Base-by-base conservation (phyloP, 2,113 vertebrate genomes). In the Planiliza haematocheilus region DNA sequence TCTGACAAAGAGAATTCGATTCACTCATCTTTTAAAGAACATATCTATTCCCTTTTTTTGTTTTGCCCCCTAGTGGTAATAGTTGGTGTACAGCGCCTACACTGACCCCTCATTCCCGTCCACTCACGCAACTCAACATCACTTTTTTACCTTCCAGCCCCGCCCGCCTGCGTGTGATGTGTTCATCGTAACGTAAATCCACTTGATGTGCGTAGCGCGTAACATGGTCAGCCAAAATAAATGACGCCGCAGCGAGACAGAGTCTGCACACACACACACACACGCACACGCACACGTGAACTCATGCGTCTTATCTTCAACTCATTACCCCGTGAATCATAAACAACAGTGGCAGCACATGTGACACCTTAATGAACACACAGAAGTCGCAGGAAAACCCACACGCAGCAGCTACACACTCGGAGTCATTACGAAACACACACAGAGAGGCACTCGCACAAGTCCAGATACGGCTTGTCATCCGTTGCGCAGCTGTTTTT, bases 401-500 rank as follows among this genome's bases (percentile, higher is more conserved):
- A 71, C 74, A 46, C 74, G 30, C 7, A 5, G 0, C 57, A 1
- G 7, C 50, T 9, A 34, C 75, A 77, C 81, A 75, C 64, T 37
- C 61, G 0, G 13, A 61, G 71, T 85, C 87, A 78, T 91, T 73
- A 87, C 21, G 14, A 69, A 65, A 74, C 52, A 24, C 75, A 84
- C 81, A 72, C 72, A 18, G 10, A 21, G 4, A 70, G 18, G 20
- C 70, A 7, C 53, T 64, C 78, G 0, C 69, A 60, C 72, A 51
- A 76, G 55, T 88, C 82, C 86, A 86, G 71, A 86, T 79, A 82
- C 24, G 70, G 85, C 84, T 87, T 45, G 83, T 85, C 84, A 76
- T 86, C 85, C 71, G 58, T 77, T 17, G 56, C 86, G 41, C 86
- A 84, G 87, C 81, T 88, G 85, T 82, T 86, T 84, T 88, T 77